Evolutionary conservation across 2,888 invertebrate genomes (phyloP).

Genomic region (Sicus ferrugineus): DNA sequence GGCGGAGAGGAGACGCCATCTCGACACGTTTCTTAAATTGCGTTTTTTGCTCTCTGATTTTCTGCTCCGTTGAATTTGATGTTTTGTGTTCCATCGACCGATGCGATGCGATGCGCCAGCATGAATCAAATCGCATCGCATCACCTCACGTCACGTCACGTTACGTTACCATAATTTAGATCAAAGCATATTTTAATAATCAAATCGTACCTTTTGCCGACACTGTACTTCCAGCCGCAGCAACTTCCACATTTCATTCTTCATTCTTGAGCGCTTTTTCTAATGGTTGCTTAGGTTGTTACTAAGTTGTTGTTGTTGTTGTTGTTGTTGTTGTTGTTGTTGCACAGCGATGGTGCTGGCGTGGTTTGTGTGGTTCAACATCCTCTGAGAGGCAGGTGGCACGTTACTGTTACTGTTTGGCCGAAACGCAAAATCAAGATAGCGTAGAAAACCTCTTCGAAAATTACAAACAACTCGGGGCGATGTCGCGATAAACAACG

Average conservation of each 20-base stretch:
- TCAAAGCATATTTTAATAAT: constrained; percentile 32
- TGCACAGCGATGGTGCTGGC: neutral
- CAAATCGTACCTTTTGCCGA: constrained; percentile 43
- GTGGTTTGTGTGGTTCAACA: neutral
- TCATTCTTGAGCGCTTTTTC: constrained; percentile 13
- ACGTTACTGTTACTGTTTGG: constrained; percentile 1
- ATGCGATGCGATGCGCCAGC: constrained; percentile 33
- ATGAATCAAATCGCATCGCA: constrained; percentile 29
- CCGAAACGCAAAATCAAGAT: constrained; percentile 13
- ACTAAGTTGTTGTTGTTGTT: neutral
- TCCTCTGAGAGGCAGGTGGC: no score
- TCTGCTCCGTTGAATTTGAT: constrained; percentile 60
- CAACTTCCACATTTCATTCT: neutral
- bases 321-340: constrained; percentile 15
- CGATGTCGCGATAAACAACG: neutral
- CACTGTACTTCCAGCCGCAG: constrained; percentile 43
- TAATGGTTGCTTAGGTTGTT: constrained; percentile 15
- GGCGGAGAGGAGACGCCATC: neutral
- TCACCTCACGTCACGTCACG: constrained; percentile 25
- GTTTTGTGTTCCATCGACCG: constrained; percentile 47
- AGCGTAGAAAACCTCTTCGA: constrained; percentile 20
- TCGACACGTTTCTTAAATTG: constrained; percentile 23
- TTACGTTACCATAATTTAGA: constrained; percentile 32
- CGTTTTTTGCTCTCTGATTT: constrained; percentile 55
- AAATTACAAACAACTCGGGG: constrained; percentile 11